Conservation (phyloP, 2,888 invertebrate species). For the Sclerodermus sp. region DNA sequence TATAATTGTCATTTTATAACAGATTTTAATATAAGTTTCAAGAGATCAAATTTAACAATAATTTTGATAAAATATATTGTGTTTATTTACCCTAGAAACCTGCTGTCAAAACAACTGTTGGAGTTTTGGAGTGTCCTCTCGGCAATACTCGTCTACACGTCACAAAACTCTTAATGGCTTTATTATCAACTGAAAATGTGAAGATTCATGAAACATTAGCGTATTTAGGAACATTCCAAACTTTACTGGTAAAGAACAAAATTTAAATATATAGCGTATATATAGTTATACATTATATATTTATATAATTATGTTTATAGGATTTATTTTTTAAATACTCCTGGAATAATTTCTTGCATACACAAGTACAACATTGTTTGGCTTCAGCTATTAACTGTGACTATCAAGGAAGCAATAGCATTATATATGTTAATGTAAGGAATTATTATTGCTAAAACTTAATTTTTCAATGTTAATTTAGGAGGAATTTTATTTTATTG, state of each 20-base stretch:
- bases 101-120: conserved; percentile 70
- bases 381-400: conserved; percentile 66
- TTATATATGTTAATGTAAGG: conserved; percentile 49
- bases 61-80: no score
- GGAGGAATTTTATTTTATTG: background rate
- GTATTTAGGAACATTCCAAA: conserved; percentile 62
- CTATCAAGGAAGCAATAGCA: conserved; percentile 42
- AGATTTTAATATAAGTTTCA: background rate
- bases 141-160: conserved; percentile 81
- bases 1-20: background rate
- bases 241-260: conserved; percentile 60
- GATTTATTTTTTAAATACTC: conserved; percentile 87
- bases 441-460: conserved; percentile 9
- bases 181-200: conserved; percentile 73
- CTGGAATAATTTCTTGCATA: conserved; percentile 96
- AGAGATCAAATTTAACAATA: background rate
- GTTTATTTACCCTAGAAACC: conserved; percentile 62
- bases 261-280: conserved; percentile 3
- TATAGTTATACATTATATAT: background rate
- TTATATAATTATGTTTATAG: conserved; percentile 53
- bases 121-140: conserved; percentile 72
- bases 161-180: conserved; percentile 75
- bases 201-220: conserved; percentile 71
- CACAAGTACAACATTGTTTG: conserved; percentile 81
- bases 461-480: conserved; percentile 23